Percentiles rank a stretch among this genome's conserved stretches.
Evolutionary conservation across 2,797 vertebrate genomes (phyloP).

Genomic region (Muscicapa comitata): DNA sequence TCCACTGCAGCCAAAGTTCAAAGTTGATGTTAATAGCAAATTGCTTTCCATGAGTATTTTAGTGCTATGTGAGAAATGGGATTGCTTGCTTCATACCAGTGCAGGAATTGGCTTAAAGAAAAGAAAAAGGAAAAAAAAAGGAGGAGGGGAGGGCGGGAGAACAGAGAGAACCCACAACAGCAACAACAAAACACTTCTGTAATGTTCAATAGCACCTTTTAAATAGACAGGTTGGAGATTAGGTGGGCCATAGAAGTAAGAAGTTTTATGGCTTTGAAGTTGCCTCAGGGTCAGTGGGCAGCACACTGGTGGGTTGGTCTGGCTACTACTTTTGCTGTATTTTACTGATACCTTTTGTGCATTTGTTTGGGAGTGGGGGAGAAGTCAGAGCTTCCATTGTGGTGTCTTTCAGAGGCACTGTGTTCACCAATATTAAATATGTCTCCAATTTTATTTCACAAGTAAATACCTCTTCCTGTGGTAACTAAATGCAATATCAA

Average conservation of each 20-base stretch:
- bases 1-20: not conserved
- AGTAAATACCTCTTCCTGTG: not conserved
- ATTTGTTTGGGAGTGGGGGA: not conserved
- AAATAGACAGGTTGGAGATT: not conserved
- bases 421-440: not conserved
- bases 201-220: not conserved
- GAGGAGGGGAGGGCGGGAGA: no score
- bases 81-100: rapidly evolving
- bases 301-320: not conserved
- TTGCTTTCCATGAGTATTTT: not conserved
- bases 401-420: not conserved
- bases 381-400: not conserved
- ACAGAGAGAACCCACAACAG: not conserved
- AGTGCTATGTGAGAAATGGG: not conserved
- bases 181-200: rapidly evolving
- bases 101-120: not conserved
- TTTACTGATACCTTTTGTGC: not conserved
- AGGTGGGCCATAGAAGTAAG: not conserved
- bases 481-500: not conserved
- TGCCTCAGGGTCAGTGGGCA: not conserved
- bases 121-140: not conserved
- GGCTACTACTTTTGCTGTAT: not conserved
- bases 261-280: not conserved
- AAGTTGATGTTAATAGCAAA: not conserved
- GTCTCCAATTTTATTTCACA: not conserved